Base-by-base conservation (phyloP, 2,888 invertebrate species). In the Malachius bipustulatus region DNA sequence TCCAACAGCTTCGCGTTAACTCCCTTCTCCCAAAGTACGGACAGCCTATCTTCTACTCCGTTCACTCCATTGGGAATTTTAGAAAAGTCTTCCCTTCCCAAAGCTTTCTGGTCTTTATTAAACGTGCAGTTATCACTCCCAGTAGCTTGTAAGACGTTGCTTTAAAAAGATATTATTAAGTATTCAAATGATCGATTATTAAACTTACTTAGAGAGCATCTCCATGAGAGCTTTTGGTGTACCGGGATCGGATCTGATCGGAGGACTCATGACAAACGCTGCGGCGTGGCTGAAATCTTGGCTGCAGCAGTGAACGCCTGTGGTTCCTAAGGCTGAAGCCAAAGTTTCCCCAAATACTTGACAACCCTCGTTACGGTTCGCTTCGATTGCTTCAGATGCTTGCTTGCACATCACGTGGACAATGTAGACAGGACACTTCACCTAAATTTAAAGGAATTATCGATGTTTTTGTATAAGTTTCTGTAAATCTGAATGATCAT, bases 111-210 rank as follows among this genome's bases (percentile, higher is more conserved):
- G 11, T 80, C 74, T 49, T 82, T 77, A 50, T 76, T 82, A 67
- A 94, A 97, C 1, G 96, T 94, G 66, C 96, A 96, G 64, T 98
- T 87, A 62, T 97, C 97, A 50, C 94, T 96, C 45, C 84, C 97
- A n/a, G 88, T 88, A 32, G 83, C 66, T 63, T 97, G 93, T 4
- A 98, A 74, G 49, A 82, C 82, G 57, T 90, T 88, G 56, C 96
- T 96, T 56, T 36, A 55, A 51, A 31, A n/a, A n/a, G n/a, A n/a
- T n/a, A n/a, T n/a, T n/a, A n/a, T n/a, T n/a, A 49, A 76, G n/a
- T n/a, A 78, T 70, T 94, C 94, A 59, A 93, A 96, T 43, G 94
- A 89, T n/a, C n/a, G n/a, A n/a, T n/a, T n/a, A n/a, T n/a, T n/a
- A n/a, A n/a, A 72, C 76, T 73, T 62, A 89, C 89, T 77, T 76